A percentile compares a stretch with the other conserved stretches of the same genome.
Conservation (phyloP, 2,113 vertebrate genomes). For the Uria lomvia region DNA sequence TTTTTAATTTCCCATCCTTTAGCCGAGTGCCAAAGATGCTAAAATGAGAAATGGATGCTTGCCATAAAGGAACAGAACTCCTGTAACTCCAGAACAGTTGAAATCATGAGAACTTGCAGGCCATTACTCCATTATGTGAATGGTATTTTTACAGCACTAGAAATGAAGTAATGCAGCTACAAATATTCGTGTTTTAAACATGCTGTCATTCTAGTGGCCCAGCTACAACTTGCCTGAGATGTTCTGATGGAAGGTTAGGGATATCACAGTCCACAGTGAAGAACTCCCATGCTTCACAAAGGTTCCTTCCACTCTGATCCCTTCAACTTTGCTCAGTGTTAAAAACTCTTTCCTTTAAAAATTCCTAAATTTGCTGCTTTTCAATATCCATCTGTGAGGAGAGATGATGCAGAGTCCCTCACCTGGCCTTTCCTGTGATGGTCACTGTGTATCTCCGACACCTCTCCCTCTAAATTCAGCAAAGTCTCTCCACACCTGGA, state of each 20-base stretch:
- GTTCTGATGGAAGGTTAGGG: neutral
- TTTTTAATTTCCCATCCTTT: constrained; percentile 63
- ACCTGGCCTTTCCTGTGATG: neutral
- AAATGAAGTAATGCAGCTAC: constrained; percentile 48
- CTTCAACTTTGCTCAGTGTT: neutral
- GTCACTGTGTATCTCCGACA: neutral
- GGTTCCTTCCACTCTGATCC: neutral
- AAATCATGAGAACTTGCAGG: constrained; percentile 52
- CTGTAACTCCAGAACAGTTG: constrained; percentile 16
- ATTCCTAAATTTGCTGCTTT: neutral
- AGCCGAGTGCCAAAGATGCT: constrained; percentile 48
- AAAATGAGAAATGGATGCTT: constrained; percentile 54
- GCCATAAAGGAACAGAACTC: constrained; percentile 55
- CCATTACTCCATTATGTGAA: constrained; percentile 26
- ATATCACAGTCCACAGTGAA: neutral
- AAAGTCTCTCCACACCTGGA: neutral
- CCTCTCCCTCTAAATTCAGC: neutral
- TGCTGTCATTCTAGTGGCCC: neutral
- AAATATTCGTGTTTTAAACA: neutral
- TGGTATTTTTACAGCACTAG: constrained; percentile 46
- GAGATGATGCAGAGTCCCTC: neutral
- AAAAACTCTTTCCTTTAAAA: neutral
- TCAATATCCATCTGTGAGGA: neutral
- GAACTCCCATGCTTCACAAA: neutral
- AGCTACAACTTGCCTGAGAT: neutral